Evolutionary conservation across 2,113 vertebrate genomes (phyloP).

Genomic region (Sus scrofa): T2T-Sscrofa CM000820.6:106810501-106811000

Average conservation of each 20-base stretch:
- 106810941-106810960: neutral
- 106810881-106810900: neutral
- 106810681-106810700: accelerated
- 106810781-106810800: neutral
- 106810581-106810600: too few species aligned
- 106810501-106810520: too few species aligned
- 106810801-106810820: neutral
- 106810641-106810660: neutral
- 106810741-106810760: neutral
- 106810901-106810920: neutral
- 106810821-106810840: neutral
- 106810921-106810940: neutral
- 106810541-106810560: too few species aligned
- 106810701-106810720: neutral
- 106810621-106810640: neutral
- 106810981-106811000: neutral
- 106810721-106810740: neutral
- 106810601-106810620: neutral
- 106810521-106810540: too few species aligned
- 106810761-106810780: neutral
- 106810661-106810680: neutral
- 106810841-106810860: neutral
- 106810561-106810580: too few species aligned
- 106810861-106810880: neutral
- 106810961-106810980: neutral